Evolutionary conservation across 2,888 invertebrate species (phyloP).

Genomic region (Drosophila mimica): DNA sequence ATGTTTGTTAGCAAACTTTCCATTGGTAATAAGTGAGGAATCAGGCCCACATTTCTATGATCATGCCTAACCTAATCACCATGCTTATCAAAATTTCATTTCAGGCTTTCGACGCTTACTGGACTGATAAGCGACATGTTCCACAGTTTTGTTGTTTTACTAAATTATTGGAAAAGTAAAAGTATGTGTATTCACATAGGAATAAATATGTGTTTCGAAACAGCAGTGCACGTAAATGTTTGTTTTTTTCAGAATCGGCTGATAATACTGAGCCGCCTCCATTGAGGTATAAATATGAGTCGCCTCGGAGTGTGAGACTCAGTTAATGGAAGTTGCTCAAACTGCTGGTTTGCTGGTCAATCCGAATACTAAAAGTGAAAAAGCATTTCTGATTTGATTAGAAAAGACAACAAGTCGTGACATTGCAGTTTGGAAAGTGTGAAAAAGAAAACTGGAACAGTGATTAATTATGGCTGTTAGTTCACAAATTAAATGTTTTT

Average conservation of each 20-base stretch:
- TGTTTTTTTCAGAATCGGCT: constrained; percentile 47
- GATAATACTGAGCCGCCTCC: constrained; percentile 52
- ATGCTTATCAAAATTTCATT: constrained; percentile 35
- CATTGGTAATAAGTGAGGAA: constrained; percentile 8
- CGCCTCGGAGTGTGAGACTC: constrained; percentile 35
- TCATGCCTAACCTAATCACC: constrained; percentile 38
- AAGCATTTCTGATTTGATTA: background rate
- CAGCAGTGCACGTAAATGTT: constrained; percentile 20
- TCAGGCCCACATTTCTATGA: constrained; percentile 35
- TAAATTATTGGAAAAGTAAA: constrained; percentile 49
- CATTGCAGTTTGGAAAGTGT: constrained; percentile 10
- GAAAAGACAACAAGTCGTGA: constrained; percentile 1
- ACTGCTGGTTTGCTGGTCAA: constrained; percentile 36
- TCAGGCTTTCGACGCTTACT: constrained; percentile 8
- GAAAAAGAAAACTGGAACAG: constrained; percentile 3
- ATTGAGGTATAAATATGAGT: constrained; percentile 71
- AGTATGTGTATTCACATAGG: constrained; percentile 24
- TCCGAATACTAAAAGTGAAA: constrained; percentile 14
- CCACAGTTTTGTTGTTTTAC: constrained; percentile 7
- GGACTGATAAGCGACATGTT: constrained; percentile 46
- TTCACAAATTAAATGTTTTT: constrained; percentile 3
- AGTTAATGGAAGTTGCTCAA: constrained; percentile 62
- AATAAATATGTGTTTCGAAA: constrained; percentile 27
- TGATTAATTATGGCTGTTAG: constrained; percentile 47
- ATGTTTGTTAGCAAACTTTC: constrained; percentile 19